phyloP scores from a whole-genome alignment of 1,140 invertebrate species.

The Cyrtorhinus lividipennis region DNA sequence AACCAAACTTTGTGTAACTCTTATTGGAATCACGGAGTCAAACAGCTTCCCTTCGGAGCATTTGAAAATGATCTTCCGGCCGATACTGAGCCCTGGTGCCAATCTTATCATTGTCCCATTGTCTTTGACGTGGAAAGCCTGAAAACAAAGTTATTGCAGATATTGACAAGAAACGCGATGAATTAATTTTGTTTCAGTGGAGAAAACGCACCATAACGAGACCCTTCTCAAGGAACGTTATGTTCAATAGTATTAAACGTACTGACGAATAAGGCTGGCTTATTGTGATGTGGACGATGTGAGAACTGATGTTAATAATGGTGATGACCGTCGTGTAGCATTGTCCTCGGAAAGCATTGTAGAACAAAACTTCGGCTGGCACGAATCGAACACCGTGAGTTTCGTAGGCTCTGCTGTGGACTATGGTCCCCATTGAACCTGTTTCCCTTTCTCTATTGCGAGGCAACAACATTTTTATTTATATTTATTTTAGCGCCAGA shows the following conservation, averaged over 20 bases:
- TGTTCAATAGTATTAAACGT: too few relatives aligned
- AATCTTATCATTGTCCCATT: neutral
- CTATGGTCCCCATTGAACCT: too few relatives aligned
- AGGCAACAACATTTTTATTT: too few relatives aligned
- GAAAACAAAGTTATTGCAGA: neutral
- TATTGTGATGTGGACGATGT: neutral
- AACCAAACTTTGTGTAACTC: neutral
- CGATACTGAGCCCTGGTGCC: neutral
- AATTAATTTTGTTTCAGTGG: too few relatives aligned
- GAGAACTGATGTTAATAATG: neutral
- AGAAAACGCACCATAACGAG: too few relatives aligned
- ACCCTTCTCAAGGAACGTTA: too few relatives aligned
- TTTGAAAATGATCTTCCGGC: neutral
- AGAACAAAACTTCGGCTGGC: neutral
- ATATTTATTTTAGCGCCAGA: too few relatives aligned
- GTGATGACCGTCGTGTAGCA: neutral
- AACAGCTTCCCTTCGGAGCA: neutral
- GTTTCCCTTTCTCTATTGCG: too few relatives aligned
- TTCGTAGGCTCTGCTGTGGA: neutral
- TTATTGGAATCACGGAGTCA: neutral
- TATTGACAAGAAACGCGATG: too few relatives aligned
- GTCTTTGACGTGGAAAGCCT: neutral
- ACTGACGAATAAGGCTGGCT: constrained; percentile 1
- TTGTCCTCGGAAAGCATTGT: neutral
- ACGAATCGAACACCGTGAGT: neutral